These are phyloP conservation scores for Drosophila ananassae DNA, from an alignment of 1,140 invertebrate genomes.

Conservation along the genomic window DNA sequence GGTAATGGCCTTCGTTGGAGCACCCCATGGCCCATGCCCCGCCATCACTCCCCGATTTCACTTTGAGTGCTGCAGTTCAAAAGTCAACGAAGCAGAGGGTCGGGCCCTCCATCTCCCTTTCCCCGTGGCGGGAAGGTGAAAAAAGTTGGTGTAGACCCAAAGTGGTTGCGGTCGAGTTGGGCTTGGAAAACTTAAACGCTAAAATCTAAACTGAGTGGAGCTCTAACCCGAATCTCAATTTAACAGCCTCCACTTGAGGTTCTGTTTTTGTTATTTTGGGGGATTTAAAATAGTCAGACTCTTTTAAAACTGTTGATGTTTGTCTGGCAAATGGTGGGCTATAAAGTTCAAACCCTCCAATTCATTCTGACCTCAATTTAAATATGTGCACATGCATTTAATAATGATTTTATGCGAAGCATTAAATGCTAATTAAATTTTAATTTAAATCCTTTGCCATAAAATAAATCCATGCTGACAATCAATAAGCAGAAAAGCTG, in stretches of 20 bases:
- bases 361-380: constrained; percentile 22
- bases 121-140: constrained; percentile 12
- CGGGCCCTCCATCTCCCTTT: not conserved
- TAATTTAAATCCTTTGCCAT: constrained; percentile 33
- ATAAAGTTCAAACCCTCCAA: not conserved
- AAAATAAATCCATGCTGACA: constrained; percentile 39
- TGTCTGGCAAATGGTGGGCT: not conserved
- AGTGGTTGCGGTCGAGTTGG: constrained; percentile 36
- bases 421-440: constrained; percentile 50
- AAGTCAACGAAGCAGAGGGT: constrained; percentile 28
- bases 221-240: constrained; percentile 6
- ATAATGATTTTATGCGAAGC: constrained; percentile 9
- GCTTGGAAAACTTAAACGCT: constrained; percentile 29
- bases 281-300: constrained; percentile 9
- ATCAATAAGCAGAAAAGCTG: constrained; percentile 32
- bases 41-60: not conserved
- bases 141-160: constrained; percentile 19
- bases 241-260: constrained; percentile 3
- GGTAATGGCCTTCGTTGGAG: constrained; percentile 26
- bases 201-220: constrained; percentile 7
- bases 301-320: not conserved
- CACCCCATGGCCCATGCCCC: not conserved
- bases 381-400: constrained; percentile 3
- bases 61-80: constrained; percentile 35
- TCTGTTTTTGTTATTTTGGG: not conserved